Base-by-base conservation (phyloP, 2,888 invertebrate species). In the Pterobdella sp. region DNA sequence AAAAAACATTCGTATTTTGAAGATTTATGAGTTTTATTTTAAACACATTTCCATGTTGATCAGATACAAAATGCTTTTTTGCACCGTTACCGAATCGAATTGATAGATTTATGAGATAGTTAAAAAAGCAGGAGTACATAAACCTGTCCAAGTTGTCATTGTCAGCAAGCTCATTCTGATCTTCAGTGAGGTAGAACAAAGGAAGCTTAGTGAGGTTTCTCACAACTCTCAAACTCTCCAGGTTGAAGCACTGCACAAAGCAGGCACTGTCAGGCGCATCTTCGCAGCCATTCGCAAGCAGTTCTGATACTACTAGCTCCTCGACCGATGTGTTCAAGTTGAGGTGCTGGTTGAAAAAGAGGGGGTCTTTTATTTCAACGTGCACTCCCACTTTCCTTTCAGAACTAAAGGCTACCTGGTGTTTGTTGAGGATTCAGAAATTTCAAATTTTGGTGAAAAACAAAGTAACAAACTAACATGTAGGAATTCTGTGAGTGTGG, bases 161-260 rank as follows among this genome's bases (percentile, higher is more conserved):
- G 29, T n/a, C 60, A 56, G 60, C 4, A 22, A 56, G 60, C 4
- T 32, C 26, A 49, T 37, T n/a, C 29, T 31, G 37, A 22, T 66
- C 34, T 0, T 42, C 60, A 10, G 65, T 60, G 10, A 77, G 72
- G 52, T 52, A 34, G 32, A 76, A 42, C 1, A 74, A 63, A 0
- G 76, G 76, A 7, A 77, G 69, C 1, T 56, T 7, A 4, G 77
- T 74, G 26, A 66, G 31, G 26, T 32, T 3, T 3, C 66, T 31
- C 22, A 77, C 34, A 31, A 67, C 72, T 1, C 31, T 68, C 22
- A 77, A 37, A 63, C 75, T 76, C 31, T 67, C 56, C 36, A 65
- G 52, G 52, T 67, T 56, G 69, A 77, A 77, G 1, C 75, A 76
- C 37, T 77, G 77, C n/a, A 77, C 14, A 68, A 77, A 77, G 67